A percentile compares a stretch with the other conserved stretches of the same genome.
Conservation (phyloP, 1,140 invertebrate species). For the Stegodyphus mimosarum region DNA sequence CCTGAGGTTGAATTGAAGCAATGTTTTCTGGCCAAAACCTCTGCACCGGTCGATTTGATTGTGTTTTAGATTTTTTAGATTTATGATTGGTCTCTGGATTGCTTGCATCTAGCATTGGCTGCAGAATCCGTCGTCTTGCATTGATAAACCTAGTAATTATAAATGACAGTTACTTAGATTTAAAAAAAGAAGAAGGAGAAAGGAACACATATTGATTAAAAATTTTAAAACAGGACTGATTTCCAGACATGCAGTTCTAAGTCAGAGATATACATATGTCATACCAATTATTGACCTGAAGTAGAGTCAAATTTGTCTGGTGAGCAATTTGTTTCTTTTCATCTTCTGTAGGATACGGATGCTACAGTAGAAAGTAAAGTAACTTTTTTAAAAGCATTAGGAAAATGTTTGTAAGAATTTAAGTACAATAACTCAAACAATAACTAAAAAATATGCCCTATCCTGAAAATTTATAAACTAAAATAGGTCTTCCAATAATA, state of each 20-base stretch:
- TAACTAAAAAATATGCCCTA: too few species aligned
- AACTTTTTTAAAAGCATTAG: constrained; percentile 68
- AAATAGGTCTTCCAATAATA: too few species aligned
- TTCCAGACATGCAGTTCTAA: too few species aligned
- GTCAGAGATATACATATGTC: neutral
- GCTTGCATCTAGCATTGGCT: constrained; percentile 84
- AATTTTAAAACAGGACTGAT: too few species aligned
- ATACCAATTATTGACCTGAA: constrained; percentile 86
- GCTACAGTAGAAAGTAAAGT: constrained; percentile 67
- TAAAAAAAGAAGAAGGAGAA: too few species aligned
- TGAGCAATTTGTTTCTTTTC: constrained; percentile 99
- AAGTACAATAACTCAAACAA: too few species aligned
- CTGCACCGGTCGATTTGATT: constrained; percentile 70
- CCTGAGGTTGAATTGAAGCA: constrained; percentile 69
- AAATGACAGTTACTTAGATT: neutral
- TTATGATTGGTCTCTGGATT: constrained; percentile 66
- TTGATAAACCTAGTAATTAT: constrained; percentile 73
- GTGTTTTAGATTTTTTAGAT: constrained; percentile 66
- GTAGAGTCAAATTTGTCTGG: constrained; percentile 99
- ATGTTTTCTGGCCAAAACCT: constrained; percentile 74
- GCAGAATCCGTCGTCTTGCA: constrained; percentile 88
- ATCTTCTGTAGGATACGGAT: constrained; percentile 99
- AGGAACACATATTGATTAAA: too few species aligned
- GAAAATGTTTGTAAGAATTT: too few species aligned
- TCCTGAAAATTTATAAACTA: too few species aligned